phyloP scores from a whole-genome alignment of 2,797 vertebrate species.

The Mus caroli region DNA sequence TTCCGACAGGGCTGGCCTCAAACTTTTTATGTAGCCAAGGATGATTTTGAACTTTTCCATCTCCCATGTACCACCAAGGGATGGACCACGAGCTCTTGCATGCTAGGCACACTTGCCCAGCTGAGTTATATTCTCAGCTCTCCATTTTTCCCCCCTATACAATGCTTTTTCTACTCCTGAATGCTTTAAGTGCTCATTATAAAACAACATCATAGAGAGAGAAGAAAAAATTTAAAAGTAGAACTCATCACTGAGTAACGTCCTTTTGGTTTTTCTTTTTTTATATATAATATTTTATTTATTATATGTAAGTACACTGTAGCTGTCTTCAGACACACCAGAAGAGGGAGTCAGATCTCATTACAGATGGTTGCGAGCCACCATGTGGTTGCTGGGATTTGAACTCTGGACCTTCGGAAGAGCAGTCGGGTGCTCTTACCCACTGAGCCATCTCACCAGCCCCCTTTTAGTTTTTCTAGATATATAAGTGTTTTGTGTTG shows the following conservation, averaged over 20 bases:
- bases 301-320: too few relatives aligned
- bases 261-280: neutral
- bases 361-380: too few relatives aligned
- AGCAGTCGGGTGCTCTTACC: too few relatives aligned
- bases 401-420: too few relatives aligned
- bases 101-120: neutral
- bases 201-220: constrained; percentile 1
- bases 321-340: too few relatives aligned
- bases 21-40: neutral
- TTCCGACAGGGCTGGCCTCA: neutral
- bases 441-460: too few relatives aligned
- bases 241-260: neutral
- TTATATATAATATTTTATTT: too few relatives aligned
- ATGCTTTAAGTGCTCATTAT: neutral
- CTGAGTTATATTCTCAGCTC: neutral
- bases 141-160: fast-evolving
- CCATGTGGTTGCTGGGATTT: too few relatives aligned
- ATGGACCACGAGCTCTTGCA: neutral
- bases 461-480: neutral
- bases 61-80: neutral
- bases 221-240: neutral
- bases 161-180: neutral
- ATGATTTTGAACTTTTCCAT: neutral
- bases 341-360: too few relatives aligned
- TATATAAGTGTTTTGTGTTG: neutral